Percentiles rank a stretch among this genome's conserved stretches.
These are phyloP conservation scores for Portunus trituberculatus DNA, from an alignment of 1,140 invertebrate species.

Conservation along the genomic window DNA sequence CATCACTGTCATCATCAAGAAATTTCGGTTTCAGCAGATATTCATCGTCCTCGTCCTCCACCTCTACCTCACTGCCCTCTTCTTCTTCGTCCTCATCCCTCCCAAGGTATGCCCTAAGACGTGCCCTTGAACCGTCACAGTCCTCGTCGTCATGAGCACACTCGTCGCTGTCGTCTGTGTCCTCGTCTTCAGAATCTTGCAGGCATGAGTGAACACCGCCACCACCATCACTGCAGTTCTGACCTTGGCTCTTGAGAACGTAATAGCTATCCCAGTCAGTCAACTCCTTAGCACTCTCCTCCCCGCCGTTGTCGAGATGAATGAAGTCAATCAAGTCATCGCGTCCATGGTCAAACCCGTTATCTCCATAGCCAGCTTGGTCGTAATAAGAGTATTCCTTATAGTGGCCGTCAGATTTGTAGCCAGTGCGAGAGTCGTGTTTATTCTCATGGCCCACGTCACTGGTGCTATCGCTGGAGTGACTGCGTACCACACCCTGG, in stretches of 20 bases:
- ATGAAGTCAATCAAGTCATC: not conserved
- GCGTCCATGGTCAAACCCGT: not conserved
- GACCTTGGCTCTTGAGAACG: too few relatives aligned
- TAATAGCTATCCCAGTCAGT: not conserved
- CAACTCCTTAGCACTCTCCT: not conserved
- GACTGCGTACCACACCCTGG: not conserved
- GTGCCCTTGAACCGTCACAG: too few relatives aligned
- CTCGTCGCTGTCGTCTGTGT: too few relatives aligned
- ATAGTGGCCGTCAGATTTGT: not conserved
- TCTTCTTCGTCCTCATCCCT: too few relatives aligned
- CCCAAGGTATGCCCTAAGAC: too few relatives aligned
- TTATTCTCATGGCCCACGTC: not conserved
- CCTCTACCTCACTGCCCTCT: too few relatives aligned
- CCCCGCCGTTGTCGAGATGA: not conserved
- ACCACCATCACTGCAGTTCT: too few relatives aligned
- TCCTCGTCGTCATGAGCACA: too few relatives aligned
- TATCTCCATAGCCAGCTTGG: not conserved
- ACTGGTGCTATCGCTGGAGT: not conserved
- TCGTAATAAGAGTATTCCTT: not conserved
- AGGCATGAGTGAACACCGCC: too few relatives aligned
- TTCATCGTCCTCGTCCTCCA: too few relatives aligned
- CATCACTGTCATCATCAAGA: not conserved
- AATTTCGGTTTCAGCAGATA: too few relatives aligned
- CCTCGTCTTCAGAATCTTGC: too few relatives aligned
- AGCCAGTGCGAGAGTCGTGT: not conserved